These are phyloP conservation scores for Propsilocerus akamusi DNA, from an alignment of 1,140 invertebrate genomes.

Conservation along the genomic window DNA sequence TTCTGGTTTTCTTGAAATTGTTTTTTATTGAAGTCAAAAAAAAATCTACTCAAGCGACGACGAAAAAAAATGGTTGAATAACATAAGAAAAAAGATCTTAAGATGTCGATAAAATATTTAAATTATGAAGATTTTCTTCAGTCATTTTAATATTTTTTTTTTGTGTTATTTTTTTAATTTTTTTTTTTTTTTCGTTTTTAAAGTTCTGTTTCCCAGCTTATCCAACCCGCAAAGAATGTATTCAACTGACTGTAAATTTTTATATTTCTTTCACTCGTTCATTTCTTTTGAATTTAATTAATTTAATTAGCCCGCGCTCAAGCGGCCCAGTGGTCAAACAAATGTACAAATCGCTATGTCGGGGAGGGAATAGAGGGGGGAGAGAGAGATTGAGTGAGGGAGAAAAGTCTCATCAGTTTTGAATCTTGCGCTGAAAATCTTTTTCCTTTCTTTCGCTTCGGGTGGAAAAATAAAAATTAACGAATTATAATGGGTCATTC, in stretches of 20 bases:
- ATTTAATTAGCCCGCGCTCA: slow-evolving; percentile 1
- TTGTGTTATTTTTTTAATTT: neutral
- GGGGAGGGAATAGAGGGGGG: too few species aligned
- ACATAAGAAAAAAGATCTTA: slow-evolving; percentile 3
- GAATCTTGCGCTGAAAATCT: too few species aligned
- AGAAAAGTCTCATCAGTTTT: too few species aligned
- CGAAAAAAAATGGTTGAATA: slow-evolving; percentile 4
- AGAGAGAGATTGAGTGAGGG: too few species aligned
- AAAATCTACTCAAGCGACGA: neutral
- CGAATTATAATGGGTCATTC: too few species aligned
- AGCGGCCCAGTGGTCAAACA: too few species aligned
- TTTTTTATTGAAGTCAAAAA: neutral
- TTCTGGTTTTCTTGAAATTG: neutral
- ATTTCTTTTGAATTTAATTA: too few species aligned
- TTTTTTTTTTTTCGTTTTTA: neutral
- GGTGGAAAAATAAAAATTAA: too few species aligned
- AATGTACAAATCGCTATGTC: too few species aligned
- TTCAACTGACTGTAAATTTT: slow-evolving; percentile 1
- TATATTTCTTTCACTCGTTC: neutral
- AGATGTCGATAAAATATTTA: slow-evolving; percentile 1
- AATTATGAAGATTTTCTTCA: slow-evolving; percentile 4
- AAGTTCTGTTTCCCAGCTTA: slow-evolving; percentile 2
- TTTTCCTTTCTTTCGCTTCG: too few species aligned
- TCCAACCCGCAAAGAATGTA: neutral
- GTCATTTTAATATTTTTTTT: too few species aligned